phyloP scores from a whole-genome alignment of 2,888 invertebrate species.

The Melolontha melolontha region DNA sequence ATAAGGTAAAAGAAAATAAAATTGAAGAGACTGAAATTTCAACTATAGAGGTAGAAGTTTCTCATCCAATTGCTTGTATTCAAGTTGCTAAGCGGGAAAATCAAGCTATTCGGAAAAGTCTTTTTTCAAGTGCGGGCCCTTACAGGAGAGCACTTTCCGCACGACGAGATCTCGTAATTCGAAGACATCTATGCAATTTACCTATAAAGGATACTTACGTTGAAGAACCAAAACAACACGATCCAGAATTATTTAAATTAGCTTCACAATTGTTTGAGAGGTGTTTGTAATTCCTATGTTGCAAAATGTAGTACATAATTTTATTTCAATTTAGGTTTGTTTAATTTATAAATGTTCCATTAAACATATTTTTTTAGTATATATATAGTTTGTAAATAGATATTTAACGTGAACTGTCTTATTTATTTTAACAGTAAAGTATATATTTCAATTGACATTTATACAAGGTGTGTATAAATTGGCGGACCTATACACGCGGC shows the following conservation, averaged over 20 bases:
- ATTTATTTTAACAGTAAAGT: too few relatives aligned
- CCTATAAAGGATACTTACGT: conserved; percentile 71
- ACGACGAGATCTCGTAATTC: conserved; percentile 80
- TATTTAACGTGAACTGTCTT: too few relatives aligned
- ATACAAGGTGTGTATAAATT: background rate
- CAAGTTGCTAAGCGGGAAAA: conserved; percentile 74
- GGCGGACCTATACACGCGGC: too few relatives aligned
- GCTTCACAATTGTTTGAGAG: conserved; percentile 62
- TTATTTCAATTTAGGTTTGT: too few relatives aligned
- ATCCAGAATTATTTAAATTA: conserved; percentile 62
- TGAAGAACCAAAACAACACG: conserved; percentile 62
- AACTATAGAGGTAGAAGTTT: conserved; percentile 51
- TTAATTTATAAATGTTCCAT: too few relatives aligned
- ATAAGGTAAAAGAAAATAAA: conserved; percentile 45
- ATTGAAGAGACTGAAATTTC: conserved; percentile 26
- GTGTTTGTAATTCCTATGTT: conserved; percentile 54
- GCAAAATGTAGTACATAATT: background rate
- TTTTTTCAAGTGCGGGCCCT: conserved; percentile 79
- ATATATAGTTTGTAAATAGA: too few relatives aligned
- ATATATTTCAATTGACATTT: background rate
- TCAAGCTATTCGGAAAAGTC: conserved; percentile 70
- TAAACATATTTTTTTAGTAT: too few relatives aligned
- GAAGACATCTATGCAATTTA: conserved; percentile 77
- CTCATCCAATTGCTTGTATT: conserved; percentile 70
- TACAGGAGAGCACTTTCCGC: conserved; percentile 84